phyloP scores from a whole-genome alignment of 2,113 vertebrate species.

The Nerophis ophidion region DNA sequence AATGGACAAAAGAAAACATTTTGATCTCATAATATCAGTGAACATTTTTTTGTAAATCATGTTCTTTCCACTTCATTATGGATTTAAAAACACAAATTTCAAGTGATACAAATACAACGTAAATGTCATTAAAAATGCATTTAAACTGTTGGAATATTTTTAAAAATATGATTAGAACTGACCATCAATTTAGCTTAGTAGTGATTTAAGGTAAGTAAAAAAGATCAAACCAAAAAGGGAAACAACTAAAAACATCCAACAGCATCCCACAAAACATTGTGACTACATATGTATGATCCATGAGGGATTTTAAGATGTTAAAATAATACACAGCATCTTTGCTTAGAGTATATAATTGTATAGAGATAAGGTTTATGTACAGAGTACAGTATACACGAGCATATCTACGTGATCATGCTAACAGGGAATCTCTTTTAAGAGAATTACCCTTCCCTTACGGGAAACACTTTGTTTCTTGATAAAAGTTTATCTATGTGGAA shows the following conservation, averaged over 20 bases:
- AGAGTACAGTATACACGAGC: slow-evolving; percentile 64
- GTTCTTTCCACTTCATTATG: slow-evolving; percentile 15
- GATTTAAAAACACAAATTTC: slow-evolving; percentile 28
- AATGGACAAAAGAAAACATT: not conserved
- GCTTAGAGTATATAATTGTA: slow-evolving; percentile 71
- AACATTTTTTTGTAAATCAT: slow-evolving; percentile 37
- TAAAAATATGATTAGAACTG: slow-evolving; percentile 35
- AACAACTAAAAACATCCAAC: slow-evolving; percentile 32
- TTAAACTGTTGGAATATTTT: too few species aligned
- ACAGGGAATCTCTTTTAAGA: slow-evolving; percentile 49
- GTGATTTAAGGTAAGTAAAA: slow-evolving; percentile 37
- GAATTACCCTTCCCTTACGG: slow-evolving; percentile 35
- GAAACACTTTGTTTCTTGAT: slow-evolving; percentile 49
- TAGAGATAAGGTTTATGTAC: slow-evolving; percentile 71
- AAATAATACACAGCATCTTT: slow-evolving; percentile 61
- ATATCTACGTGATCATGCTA: slow-evolving; percentile 68
- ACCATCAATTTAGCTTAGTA: slow-evolving; percentile 51
- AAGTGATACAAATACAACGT: slow-evolving; percentile 20
- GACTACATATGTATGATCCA: slow-evolving; percentile 48
- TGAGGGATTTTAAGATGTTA: slow-evolving; percentile 41
- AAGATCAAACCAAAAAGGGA: slow-evolving; percentile 14
- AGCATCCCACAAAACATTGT: slow-evolving; percentile 56
- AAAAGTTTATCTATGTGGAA: slow-evolving; percentile 40
- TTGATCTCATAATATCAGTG: slow-evolving; percentile 27
- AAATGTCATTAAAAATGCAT: slow-evolving; percentile 2